Base-by-base conservation (phyloP, 1,140 invertebrate species). In the Achatina immaculata region DNA sequence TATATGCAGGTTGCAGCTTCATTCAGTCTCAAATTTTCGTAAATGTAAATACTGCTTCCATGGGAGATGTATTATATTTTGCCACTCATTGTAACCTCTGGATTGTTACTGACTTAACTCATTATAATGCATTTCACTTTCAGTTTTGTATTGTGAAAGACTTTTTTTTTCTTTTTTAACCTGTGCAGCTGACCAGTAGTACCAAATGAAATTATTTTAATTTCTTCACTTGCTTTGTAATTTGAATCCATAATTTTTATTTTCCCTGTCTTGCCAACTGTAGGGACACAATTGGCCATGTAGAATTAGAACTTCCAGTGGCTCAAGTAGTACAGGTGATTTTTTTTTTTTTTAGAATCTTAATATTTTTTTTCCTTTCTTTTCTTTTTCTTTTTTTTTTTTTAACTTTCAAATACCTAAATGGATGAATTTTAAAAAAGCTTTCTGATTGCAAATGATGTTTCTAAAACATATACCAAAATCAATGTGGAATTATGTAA, bases 281-380 rank as follows among this genome's bases (percentile, higher is more conserved):
- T 87, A 93, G 92, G 31, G 97, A 97, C 43, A 96, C 96, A 45
- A 97, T 98, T 90, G 96, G 96, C 51, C 97, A 99, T 90, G 91
- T 99, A 82, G 98, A 99, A 92, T 92, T 99, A 87, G 98, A 99
- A 92, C 92, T 98, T 83, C 98, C 98, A 31, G 99, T 99, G 96
- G 98, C 98, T 95, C 97, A 99, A 93, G 97, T 99, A 58, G 98
- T 99, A 43, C 98, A 99, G 93, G 93, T 93, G 90, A 81, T 40
- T 78, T 40, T 7, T 42, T 51, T 55, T 31, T 55, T 36, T 7
- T 77, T 77, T 77, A 21, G 19, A 31, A 42, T 68, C 34, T 31
- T 68, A 7, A 43, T 7, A 21, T 55, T 51, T 51, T 62, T 7
- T 58, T 62, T 77, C n/a, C 55, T 74, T 9, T 51, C 0, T 43